Base-by-base conservation (phyloP, 2,797 vertebrate genomes). In the Diplodus sargus region DNA sequence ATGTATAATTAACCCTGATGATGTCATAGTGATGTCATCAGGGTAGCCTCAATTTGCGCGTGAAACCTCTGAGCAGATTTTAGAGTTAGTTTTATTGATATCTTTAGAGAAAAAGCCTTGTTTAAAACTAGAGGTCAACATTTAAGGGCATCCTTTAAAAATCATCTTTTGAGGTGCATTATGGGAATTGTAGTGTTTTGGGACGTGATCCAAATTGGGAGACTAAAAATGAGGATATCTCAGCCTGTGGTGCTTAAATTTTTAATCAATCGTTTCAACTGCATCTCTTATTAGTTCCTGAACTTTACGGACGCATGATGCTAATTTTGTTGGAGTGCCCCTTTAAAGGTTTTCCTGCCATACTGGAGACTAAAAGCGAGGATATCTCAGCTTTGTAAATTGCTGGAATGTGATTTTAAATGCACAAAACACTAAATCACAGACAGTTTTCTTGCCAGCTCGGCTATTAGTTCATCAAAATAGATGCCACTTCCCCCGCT, bases 151-250 rank as follows among this genome's bases (percentile, higher is more conserved):
- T 34, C 34, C 34, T 34, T 34, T 34, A 34, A 34, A 34, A 34
- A 34, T 8, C 1, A 34, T 9, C 7, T 34, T 34, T 34, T 34
- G 7, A 17, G 45, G 2, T 71, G 79, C 52, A 77, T 63, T 8
- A 17, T 77, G 25, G 70, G 70, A 68, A 48, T 23, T 64, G 39
- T 68, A 34, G 49, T 76, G 4, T 54, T 53, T 56, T 56, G 6
- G 22, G 7, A 20, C 54, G 20, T 43, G 42, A 22, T 3, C 13
- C 28, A 28, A 4, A 28, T 28, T 28, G 4, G 25, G 28, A 28
- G 28, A 28, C 28, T 28, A 28, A 28, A 28, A 4, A 4, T 28
- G 28, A 28, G 28, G 28, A 28, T 28, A 28, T 28, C 28, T 28
- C 28, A 28, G 4, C 28, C 28, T 28, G 28, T 28, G 28, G 28